phyloP scores from a whole-genome alignment of 2,888 invertebrate species.

The Ceriagrion tenellum region DNA sequence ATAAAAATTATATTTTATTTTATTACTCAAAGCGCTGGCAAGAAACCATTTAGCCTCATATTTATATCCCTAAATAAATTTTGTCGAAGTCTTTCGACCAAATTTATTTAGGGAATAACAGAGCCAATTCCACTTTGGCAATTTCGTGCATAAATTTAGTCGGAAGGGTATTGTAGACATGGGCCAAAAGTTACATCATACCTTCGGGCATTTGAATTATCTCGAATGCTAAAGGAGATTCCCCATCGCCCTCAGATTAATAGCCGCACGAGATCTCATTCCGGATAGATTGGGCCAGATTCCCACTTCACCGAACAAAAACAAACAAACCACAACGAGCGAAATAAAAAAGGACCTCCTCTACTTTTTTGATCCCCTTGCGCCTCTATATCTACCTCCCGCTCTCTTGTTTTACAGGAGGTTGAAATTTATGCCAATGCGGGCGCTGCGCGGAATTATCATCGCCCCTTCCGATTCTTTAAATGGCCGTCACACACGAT shows the following conservation, averaged over 20 bases:
- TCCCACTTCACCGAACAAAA: background rate
- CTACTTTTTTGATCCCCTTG: background rate
- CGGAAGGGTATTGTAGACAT: background rate
- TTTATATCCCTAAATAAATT: no score
- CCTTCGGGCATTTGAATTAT: background rate
- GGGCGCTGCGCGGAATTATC: background rate
- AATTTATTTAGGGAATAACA: background rate
- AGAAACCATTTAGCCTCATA: no score
- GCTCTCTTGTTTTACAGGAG: background rate
- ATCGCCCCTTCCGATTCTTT: background rate
- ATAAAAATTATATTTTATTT: no score
- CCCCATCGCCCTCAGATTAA: background rate
- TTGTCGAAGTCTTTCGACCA: no score
- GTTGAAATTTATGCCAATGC: background rate
- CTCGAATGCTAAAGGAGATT: background rate
- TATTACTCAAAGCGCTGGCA: no score
- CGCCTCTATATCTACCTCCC: background rate
- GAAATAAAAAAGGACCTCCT: background rate
- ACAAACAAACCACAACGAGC: background rate
- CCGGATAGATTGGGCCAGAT: background rate
- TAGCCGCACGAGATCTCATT: background rate
- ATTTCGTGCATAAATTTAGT: background rate
- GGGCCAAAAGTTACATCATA: background rate
- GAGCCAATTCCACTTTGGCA: background rate
- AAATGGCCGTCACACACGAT: background rate